phyloP scores from a whole-genome alignment of 2,113 vertebrate genomes.

The Vulpes lagopus region DNA sequence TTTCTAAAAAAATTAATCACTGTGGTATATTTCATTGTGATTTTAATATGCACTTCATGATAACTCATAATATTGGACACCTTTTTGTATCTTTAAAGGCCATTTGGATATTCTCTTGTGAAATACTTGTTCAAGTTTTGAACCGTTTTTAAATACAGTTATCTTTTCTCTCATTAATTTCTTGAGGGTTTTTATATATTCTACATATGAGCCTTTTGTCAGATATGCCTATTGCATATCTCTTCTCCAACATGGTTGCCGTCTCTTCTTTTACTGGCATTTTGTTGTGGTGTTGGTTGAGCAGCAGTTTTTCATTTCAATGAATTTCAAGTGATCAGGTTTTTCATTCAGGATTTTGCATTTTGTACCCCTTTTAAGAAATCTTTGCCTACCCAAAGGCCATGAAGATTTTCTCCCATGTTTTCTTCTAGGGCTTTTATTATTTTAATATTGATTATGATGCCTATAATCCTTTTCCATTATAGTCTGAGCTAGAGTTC shows the following conservation, averaged over 20 bases:
- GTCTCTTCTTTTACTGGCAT: not conserved
- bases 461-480: not conserved
- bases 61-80: not conserved
- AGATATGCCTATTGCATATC: not conserved
- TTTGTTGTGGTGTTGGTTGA: not conserved
- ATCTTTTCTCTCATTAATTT: not conserved
- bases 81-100: not conserved
- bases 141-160: not conserved
- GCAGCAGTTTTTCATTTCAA: not conserved
- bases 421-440: not conserved
- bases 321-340: not conserved
- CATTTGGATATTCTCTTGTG: not conserved
- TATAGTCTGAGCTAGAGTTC: not conserved
- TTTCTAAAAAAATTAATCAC: not conserved
- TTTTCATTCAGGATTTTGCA: not conserved
- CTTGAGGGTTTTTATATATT: not conserved
- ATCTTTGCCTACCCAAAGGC: not conserved
- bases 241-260: not conserved
- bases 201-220: not conserved
- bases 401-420: not conserved
- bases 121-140: not conserved
- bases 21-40: not conserved
- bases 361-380: not conserved
- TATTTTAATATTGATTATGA: not conserved
- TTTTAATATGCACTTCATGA: not conserved